Percentiles rank a stretch among this genome's conserved stretches.
These are phyloP conservation scores for Pollicipes pollicipes DNA, from an alignment of 1,140 invertebrate genomes.

Conservation along the genomic window DNA sequence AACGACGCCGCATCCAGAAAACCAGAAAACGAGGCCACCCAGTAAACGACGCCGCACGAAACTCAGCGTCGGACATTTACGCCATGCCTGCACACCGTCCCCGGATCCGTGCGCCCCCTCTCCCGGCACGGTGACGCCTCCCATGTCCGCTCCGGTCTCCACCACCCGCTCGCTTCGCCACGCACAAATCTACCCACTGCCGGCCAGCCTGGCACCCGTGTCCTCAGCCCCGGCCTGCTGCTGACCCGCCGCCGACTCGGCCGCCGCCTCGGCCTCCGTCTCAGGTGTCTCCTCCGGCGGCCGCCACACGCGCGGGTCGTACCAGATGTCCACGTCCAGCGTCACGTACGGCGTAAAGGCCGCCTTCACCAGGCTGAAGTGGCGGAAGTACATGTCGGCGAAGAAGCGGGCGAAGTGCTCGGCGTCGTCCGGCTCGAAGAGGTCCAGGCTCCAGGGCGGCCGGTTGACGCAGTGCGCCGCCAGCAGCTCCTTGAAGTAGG, in stretches of 20 bases:
- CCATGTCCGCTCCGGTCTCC: too few species aligned
- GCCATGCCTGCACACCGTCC: too few species aligned
- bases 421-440: not conserved
- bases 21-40: too few species aligned
- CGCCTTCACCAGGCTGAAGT: not conserved
- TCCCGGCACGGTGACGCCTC: too few species aligned
- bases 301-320: not conserved
- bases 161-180: too few species aligned
- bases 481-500: not conserved
- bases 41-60: too few species aligned
- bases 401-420: not conserved
- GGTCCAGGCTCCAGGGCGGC: not conserved
- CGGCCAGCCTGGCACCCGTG: too few species aligned
- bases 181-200: too few species aligned
- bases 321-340: not conserved
- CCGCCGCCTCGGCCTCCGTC: not conserved
- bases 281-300: not conserved
- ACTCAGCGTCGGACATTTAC: too few species aligned
- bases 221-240: too few species aligned
- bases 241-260: not conserved
- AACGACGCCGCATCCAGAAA: too few species aligned
- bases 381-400: constrained; percentile 1
- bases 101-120: too few species aligned
- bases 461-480: not conserved
- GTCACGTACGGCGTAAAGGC: not conserved